Evolutionary conservation across 1,140 invertebrate species (phyloP).

Genomic region (Brachionus paranguensis): DNA sequence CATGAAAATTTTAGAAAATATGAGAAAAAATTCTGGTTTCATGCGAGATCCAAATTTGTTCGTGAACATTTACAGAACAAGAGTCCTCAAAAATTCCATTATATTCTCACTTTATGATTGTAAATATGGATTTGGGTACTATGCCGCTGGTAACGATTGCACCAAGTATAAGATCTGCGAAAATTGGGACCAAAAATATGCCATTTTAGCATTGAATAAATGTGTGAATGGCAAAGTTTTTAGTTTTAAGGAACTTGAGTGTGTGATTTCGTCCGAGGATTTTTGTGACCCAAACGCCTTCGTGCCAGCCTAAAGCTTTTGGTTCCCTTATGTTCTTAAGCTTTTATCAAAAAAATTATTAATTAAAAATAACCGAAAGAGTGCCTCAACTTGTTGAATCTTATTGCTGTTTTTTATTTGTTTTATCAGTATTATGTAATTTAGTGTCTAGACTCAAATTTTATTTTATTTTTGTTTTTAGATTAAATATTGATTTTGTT

Average conservation of each 20-base stretch:
- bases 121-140: background rate
- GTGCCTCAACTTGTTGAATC: background rate
- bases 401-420: background rate
- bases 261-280: background rate
- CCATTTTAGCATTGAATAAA: background rate
- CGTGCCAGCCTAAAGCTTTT: background rate
- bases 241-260: constrained; percentile 8
- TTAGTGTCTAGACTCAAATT: background rate
- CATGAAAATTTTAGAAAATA: background rate
- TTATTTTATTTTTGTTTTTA: background rate
- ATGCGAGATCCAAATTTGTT: background rate
- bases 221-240: constrained; percentile 23
- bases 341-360: too few relatives aligned
- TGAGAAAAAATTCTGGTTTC: constrained; percentile 21
- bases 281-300: background rate
- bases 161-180: constrained; percentile 10
- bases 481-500: background rate
- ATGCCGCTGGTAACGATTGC: background rate
- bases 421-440: background rate
- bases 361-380: background rate
- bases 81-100: background rate
- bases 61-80: constrained; percentile 6
- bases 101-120: background rate
- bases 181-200: constrained; percentile 22
- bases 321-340: background rate